Base-by-base conservation (phyloP, 2,888 invertebrate genomes). In the Andrena chrysosceles region DNA sequence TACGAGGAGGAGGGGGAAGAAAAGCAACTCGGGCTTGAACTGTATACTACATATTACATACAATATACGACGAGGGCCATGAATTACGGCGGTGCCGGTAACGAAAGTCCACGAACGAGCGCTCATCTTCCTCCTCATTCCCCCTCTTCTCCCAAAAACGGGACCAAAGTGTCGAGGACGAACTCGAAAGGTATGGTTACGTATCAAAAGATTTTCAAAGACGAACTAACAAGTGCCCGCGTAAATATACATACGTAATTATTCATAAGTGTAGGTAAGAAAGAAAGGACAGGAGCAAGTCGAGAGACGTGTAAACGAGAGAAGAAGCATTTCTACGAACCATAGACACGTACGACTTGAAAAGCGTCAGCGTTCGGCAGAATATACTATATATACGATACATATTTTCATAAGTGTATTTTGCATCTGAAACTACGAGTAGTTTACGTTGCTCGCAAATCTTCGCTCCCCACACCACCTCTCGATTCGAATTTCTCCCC, bases 391-490 rank as follows among this genome's bases (percentile, higher is more conserved):
- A 59, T 29, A 29, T 29, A 10, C 35, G 10, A 42, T 42, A 59
- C 13, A 59, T 54, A 26, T 62, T 68, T 54, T 68, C 29, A 13
- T 23, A 64, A 78, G 62, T 78, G 42, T 42, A 78, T 68, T 78
- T 76, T 33, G 31, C 42, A 52, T n/a, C 52, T 52, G 42, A 26
- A 31, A 48, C 67, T 52, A 23, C 62, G 35, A 20, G 1, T 0
- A 23, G 29, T 23, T 48, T 26, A 49, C 26, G 49, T 60, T 3
- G n/a, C 59, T 13, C 16, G 16, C n/a, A 23, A 33, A 56, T 33
- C 8, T 69, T 29, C n/a, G 26, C 23, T 35, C 26, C 35, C 68
- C 23, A 35, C 23, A 16, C 23, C 33, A 42, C 42, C 42, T 16
- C 68, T 3, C 69, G 69, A 35, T 54, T 26, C 69, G 56, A 69